Evolutionary conservation across 1,140 invertebrate species (phyloP).

Genomic region (Caenorhabditis remanei): DNA sequence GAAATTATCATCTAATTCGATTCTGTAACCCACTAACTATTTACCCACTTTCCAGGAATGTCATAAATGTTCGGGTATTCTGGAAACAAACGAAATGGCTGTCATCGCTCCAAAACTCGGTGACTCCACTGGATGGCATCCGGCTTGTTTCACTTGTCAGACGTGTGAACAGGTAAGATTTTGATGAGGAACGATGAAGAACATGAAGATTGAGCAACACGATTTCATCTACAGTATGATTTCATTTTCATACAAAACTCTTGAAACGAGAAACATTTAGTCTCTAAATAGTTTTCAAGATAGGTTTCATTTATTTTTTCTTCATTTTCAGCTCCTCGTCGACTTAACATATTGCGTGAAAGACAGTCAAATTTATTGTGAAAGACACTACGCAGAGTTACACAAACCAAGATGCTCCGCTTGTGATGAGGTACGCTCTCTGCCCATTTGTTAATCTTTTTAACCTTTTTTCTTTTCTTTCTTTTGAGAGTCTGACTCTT

Average conservation of each 20-base stretch:
- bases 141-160: conserved; percentile 88
- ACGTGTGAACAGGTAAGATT: conserved; percentile 82
- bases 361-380: conserved; percentile 88
- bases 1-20: too few species aligned
- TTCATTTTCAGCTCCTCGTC: conserved; percentile 84
- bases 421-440: conserved; percentile 89
- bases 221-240: too few species aligned
- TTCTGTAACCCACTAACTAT: too few species aligned
- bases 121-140: conserved; percentile 85
- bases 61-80: conserved; percentile 82
- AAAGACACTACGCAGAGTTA: conserved; percentile 92
- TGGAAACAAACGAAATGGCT: conserved; percentile 83
- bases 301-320: neutral
- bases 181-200: too few species aligned
- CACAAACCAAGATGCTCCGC: conserved; percentile 91
- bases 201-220: too few species aligned
- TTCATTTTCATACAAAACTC: neutral
- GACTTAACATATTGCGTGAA: conserved; percentile 92
- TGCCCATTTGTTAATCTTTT: conserved; percentile 27
- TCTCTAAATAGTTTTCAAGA: neutral
- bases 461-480: neutral
- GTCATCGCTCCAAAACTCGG: conserved; percentile 85
- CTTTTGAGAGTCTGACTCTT: neutral
- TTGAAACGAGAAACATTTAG: neutral
- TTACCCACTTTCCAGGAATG: conserved; percentile 80